Conservation (phyloP, 2,797 vertebrate genomes). For the Leucoraja ocellata region DNA sequence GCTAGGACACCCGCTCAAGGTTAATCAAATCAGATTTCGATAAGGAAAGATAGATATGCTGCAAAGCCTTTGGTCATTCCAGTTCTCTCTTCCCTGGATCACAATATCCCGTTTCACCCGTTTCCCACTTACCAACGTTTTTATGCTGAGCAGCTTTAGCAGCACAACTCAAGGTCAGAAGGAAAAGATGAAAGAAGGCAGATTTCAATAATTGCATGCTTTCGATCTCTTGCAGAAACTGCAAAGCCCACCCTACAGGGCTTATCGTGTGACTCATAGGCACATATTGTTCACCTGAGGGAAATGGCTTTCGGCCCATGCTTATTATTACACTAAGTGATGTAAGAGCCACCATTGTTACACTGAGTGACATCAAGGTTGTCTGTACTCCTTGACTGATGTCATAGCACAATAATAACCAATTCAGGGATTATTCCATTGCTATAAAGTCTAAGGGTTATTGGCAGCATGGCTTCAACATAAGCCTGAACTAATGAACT, state of each 20-base stretch:
- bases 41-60: background rate
- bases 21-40: background rate
- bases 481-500: background rate
- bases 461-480: background rate
- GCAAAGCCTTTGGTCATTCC: background rate
- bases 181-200: background rate
- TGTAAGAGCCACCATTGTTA: slow-evolving; percentile 33
- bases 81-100: background rate
- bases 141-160: background rate
- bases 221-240: slow-evolving; percentile 10
- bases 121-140: background rate
- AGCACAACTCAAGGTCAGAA: background rate
- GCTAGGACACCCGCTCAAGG: background rate
- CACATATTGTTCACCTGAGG: background rate
- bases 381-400: background rate
- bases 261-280: background rate
- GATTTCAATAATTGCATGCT: slow-evolving; percentile 21
- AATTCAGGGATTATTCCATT: background rate
- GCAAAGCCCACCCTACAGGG: slow-evolving; percentile 8
- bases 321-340: slow-evolving; percentile 2
- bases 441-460: background rate
- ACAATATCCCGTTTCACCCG: background rate
- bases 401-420: background rate
- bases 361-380: background rate
- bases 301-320: background rate